Base-by-base conservation (phyloP, 2,113 vertebrate genomes). In the Leucopsar rothschildi region DNA sequence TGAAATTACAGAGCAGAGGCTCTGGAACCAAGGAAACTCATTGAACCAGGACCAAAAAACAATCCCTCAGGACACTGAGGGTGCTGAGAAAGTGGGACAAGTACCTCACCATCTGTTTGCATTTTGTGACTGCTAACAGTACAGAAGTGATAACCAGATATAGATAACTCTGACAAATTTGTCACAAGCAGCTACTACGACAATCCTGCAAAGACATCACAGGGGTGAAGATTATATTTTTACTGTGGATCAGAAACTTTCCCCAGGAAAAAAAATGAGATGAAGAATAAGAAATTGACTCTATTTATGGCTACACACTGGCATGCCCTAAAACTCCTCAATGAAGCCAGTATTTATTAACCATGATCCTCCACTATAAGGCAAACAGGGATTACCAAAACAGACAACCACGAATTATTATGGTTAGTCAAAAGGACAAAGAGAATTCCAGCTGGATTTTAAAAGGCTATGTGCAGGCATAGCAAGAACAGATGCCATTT, bases 401-500 rank as follows among this genome's bases (percentile, higher is more conserved):
- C 27, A 85, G 85, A 81, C 61, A 80, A 49, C 12, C 13, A 47
- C 0, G 0, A 90, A 57, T 82, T n/a, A 81, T 83, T 86, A 50
- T 75, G 56, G 31, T 73, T 81, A 92, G 56, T 71, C 40, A 75
- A 88, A 79, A 70, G 44, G 28, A 79, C 68, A 11, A 92, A 94
- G 65, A 78, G 47, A 73, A 90, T 92, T 90, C 44, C 72, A 78
- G 23, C 37, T 96, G 82, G 39, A 88, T 86, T 96, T 92, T 81
- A 92, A 52, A 88, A 71, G 71, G 49, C 52, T 83, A 60, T 78
- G 53, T 78, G 77, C 64, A 59, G 35, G 60, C 82, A 75, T 40
- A 86, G 80, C 47, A 88, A 90, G 60, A 96, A 69, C 64, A 94
- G 79, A 93, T 92, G 79, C 37, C 47, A 64, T 60, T 90, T 90